phyloP scores from a whole-genome alignment of 2,888 invertebrate genomes.

The Brachyopa scutellaris region DNA sequence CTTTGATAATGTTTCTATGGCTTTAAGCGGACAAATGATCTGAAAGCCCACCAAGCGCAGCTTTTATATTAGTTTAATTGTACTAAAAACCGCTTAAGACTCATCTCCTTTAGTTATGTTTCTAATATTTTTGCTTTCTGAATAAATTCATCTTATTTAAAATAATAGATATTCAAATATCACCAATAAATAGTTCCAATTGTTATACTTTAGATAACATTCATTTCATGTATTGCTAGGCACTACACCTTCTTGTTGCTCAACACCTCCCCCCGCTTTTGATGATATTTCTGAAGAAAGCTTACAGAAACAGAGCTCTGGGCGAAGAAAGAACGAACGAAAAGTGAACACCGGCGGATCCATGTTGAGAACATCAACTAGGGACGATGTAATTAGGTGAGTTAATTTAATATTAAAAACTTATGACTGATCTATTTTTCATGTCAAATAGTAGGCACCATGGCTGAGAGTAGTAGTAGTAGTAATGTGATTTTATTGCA shows the following conservation, averaged over 20 bases:
- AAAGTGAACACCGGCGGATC: slow-evolving; percentile 80
- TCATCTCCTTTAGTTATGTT: not conserved
- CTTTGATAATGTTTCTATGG: slow-evolving; percentile 33
- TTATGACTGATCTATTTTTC: too few species aligned
- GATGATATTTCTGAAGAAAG: slow-evolving; percentile 87
- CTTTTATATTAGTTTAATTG: not conserved
- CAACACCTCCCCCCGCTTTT: slow-evolving; percentile 95
- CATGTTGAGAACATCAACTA: slow-evolving; percentile 79
- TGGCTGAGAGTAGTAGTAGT: too few species aligned
- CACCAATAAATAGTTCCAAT: slow-evolving; percentile 52
- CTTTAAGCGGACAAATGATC: slow-evolving; percentile 45
- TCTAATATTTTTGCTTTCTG: slow-evolving; percentile 8
- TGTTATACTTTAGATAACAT: slow-evolving; percentile 68
- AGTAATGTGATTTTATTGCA: too few species aligned
- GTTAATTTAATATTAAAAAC: too few species aligned
- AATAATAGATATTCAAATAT: slow-evolving; percentile 10
- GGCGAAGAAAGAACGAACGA: slow-evolving; percentile 77
- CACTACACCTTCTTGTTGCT: slow-evolving; percentile 89
- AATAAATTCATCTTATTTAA: slow-evolving; percentile 10
- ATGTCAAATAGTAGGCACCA: too few species aligned
- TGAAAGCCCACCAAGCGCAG: slow-evolving; percentile 6
- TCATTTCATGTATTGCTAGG: slow-evolving; percentile 82
- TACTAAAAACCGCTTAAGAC: slow-evolving; percentile 17
- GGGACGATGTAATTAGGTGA: slow-evolving; percentile 81
- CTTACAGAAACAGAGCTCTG: slow-evolving; percentile 80